A percentile compares a stretch with the other conserved stretches of the same genome.
phyloP scores from a whole-genome alignment of 2,797 vertebrate genomes.

The Hydrolagus colliei region DNA sequence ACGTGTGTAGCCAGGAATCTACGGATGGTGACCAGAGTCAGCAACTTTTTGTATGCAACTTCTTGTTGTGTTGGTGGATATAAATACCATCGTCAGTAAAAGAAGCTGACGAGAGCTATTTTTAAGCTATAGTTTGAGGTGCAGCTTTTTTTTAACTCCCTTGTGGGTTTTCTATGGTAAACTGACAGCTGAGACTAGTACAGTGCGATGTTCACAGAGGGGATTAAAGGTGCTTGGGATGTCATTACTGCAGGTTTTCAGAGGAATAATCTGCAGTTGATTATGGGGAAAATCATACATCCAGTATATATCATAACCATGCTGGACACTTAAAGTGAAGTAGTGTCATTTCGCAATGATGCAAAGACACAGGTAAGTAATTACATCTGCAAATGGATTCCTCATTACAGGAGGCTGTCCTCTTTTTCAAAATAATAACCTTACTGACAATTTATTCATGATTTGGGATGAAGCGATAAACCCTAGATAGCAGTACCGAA shows the following conservation, averaged over 20 bases:
- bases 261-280: too few relatives aligned
- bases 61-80: not conserved
- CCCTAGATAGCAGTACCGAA: constrained; percentile 7
- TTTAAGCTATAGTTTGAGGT: not conserved
- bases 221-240: not conserved
- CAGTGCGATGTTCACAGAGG: not conserved
- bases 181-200: not conserved
- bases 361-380: not conserved
- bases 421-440: not conserved
- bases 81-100: not conserved
- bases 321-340: not conserved
- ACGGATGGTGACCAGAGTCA: not conserved
- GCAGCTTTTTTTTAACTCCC: not conserved
- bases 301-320: not conserved
- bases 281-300: not conserved
- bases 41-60: too few relatives aligned
- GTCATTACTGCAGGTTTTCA: not conserved
- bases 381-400: constrained; percentile 1
- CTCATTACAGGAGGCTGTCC: not conserved
- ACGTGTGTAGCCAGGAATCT: not conserved
- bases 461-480: constrained; percentile 13
- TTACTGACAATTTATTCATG: not conserved
- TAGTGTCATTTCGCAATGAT: not conserved
- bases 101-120: not conserved
- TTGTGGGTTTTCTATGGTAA: not conserved